A percentile compares a stretch with the other conserved stretches of the same genome.
Conservation (phyloP, 2,888 invertebrate genomes). For the Trimorus sp. region DNA sequence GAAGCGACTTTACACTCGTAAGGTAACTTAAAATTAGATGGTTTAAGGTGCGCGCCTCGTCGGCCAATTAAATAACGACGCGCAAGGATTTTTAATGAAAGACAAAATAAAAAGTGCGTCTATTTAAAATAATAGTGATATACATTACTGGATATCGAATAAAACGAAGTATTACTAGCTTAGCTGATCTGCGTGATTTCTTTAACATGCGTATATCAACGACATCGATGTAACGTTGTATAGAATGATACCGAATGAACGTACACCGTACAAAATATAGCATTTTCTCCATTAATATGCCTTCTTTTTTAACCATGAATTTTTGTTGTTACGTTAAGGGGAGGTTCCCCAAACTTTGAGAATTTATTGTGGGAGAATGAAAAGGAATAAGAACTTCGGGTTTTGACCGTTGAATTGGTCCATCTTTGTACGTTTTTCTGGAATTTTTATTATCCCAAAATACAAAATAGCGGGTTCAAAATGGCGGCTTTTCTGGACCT, state of each 20-base stretch:
- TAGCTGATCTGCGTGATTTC: slow-evolving; percentile 75
- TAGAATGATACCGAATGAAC: slow-evolving; percentile 57
- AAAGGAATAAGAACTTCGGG: too few relatives aligned
- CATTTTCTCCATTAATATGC: slow-evolving; percentile 57
- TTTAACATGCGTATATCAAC: slow-evolving; percentile 75
- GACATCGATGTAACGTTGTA: slow-evolving; percentile 62
- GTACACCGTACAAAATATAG: slow-evolving; percentile 64
- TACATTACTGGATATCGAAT: slow-evolving; percentile 60
- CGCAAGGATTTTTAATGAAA: slow-evolving; percentile 45
- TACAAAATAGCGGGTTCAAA: too few relatives aligned
- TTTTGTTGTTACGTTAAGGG: too few relatives aligned
- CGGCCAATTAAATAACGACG: slow-evolving; percentile 30
- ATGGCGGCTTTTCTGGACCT: too few relatives aligned
- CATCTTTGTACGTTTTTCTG: too few relatives aligned
- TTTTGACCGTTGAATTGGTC: too few relatives aligned
- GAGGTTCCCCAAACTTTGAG: too few relatives aligned
- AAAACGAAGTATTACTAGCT: slow-evolving; percentile 76
- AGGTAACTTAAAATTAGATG: slow-evolving; percentile 52
- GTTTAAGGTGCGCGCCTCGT: slow-evolving; percentile 45
- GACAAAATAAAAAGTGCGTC: slow-evolving; percentile 37
- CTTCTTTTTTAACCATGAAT: too few relatives aligned
- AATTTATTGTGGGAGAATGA: too few relatives aligned
- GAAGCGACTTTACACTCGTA: slow-evolving; percentile 45
- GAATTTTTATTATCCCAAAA: too few relatives aligned
- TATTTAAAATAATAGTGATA: slow-evolving; percentile 58